Evolutionary conservation across 2,113 vertebrate species (phyloP), one percentile per base, ranked within the genome.

Genomic region (Setophaga coronata): DNA sequence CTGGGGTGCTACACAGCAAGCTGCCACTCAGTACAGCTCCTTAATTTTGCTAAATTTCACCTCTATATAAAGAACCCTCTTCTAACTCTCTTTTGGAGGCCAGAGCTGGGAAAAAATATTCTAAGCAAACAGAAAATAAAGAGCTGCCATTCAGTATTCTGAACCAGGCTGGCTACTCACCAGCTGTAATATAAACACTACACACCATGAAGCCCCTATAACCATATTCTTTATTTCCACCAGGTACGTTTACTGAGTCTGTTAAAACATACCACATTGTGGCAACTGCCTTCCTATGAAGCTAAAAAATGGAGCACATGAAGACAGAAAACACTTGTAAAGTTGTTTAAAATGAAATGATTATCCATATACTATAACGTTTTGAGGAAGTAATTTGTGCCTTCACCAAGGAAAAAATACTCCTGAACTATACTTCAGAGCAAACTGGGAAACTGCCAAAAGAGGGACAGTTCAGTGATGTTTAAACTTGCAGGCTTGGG

Each of bases 401-500:
- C 67, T 92, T 95, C 65, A 93, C 23, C 24, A 79, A 64, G 70
- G 28, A 18, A 89, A 89, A 95, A 82, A 62, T 69, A n/a, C 33
- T 36, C 38, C 76, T 88, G 47, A 87, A 89, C 69, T 36, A 66
- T 45, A 48, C n/a, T 91, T 87, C 71, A 77, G 78, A 87, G 89
- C 31, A 82, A 97, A 83, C 24, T 71, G 83, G 74, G 74, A 80
- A 91, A 71, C 29, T 81, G 83, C 79, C 89, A 88, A 64, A 58
- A 76, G 31, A 58, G 17, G 58, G 70, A 43, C 73, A 72, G 51
- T 28, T 77, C 81, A 71, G 26, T 26, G 18, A 70, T 40, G 83
- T 82, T 97, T 80, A 66, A 93, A 93, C 77, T 74, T 95, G 94
- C 58, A 89, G 36, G 13, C 36, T 83, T 85, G 78, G 60, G 45